These are phyloP conservation scores for Cerceris rybyensis DNA, from an alignment of 2,888 invertebrate genomes.

Conservation along the genomic window DNA sequence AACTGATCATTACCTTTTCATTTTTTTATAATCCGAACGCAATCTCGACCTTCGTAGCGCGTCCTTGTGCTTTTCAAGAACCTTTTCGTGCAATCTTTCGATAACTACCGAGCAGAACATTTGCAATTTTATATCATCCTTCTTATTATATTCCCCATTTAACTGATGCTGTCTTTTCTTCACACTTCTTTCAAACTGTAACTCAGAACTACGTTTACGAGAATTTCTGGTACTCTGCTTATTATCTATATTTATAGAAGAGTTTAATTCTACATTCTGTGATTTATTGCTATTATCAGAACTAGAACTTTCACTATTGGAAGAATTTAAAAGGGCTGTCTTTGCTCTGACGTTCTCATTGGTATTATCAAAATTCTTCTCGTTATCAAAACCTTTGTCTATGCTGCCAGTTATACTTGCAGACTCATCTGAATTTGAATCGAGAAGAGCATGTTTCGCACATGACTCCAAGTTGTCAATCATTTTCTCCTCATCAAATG, in stretches of 20 bases:
- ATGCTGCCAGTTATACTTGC: not conserved
- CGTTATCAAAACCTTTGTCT: not conserved
- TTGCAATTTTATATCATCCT: conserved; percentile 69
- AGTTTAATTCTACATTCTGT: not conserved
- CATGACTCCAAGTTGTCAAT: conserved; percentile 18
- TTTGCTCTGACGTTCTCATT: conserved; percentile 15
- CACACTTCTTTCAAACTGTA: not conserved
- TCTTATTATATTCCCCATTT: conserved; percentile 59
- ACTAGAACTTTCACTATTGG: conserved; percentile 33
- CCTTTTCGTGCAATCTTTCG: no score
- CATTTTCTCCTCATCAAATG: not conserved
- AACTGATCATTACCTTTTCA: no score
- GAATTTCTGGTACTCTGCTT: not conserved
- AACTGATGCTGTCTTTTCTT: conserved; percentile 56
- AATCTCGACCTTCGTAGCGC: no score
- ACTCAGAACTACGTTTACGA: not conserved
- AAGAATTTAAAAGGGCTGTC: conserved; percentile 32
- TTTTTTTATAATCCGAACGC: no score
- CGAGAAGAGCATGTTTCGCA: conserved; percentile 50
- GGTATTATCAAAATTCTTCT: conserved; percentile 6
- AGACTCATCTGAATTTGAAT: conserved; percentile 61
- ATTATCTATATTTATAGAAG: not conserved
- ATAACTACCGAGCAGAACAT: conserved; percentile 42
- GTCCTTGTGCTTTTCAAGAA: no score
- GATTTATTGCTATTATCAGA: conserved; percentile 21